Percentiles rank a stretch among this genome's conserved stretches.
Evolutionary conservation across 23 tunicate species (phyloP).

Genomic region (Ciona savignyi): DNA sequence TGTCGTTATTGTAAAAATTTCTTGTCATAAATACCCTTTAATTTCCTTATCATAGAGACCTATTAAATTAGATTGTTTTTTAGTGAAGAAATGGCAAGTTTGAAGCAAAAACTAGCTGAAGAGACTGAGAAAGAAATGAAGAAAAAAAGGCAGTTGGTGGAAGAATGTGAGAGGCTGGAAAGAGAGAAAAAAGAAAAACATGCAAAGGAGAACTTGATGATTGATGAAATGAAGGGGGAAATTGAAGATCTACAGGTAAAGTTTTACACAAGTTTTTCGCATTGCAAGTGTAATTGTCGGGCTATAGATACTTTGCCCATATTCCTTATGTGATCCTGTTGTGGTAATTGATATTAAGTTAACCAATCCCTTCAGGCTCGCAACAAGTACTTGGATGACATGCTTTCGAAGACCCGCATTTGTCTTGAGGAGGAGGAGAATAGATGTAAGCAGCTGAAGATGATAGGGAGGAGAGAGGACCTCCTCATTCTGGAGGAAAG

Average conservation of each 20-base stretch:
- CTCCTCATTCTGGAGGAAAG: not conserved
- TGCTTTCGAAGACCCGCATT: slow-evolving; percentile 8
- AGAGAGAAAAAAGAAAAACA: not conserved
- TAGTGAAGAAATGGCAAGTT: slow-evolving; percentile 48
- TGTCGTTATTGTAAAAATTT: too few species aligned
- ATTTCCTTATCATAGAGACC: too few species aligned
- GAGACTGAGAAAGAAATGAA: slow-evolving; percentile 48
- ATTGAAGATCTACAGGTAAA: slow-evolving; percentile 30
- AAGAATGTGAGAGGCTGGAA: slow-evolving; percentile 21
- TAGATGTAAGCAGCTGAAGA: not conserved
- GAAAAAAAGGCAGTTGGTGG: slow-evolving; percentile 29
- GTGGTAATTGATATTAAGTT: too few species aligned
- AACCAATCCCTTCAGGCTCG: slow-evolving; percentile 17
- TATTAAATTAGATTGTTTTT: too few species aligned
- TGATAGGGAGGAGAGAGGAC: slow-evolving; percentile 5
- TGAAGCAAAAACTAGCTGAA: slow-evolving; percentile 44
- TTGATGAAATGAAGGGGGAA: slow-evolving; percentile 2
- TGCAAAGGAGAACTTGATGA: not conserved
- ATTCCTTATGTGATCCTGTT: too few species aligned
- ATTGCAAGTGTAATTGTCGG: too few species aligned
- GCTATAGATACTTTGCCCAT: too few species aligned
- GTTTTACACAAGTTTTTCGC: too few species aligned
- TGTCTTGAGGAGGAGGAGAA: slow-evolving; percentile 25
- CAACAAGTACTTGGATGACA: slow-evolving; percentile 18
- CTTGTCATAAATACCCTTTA: too few species aligned